Percentiles rank a stretch among this genome's conserved stretches.
Conservation (phyloP, 2,888 invertebrate genomes). For the Cephus pulcher region DNA sequence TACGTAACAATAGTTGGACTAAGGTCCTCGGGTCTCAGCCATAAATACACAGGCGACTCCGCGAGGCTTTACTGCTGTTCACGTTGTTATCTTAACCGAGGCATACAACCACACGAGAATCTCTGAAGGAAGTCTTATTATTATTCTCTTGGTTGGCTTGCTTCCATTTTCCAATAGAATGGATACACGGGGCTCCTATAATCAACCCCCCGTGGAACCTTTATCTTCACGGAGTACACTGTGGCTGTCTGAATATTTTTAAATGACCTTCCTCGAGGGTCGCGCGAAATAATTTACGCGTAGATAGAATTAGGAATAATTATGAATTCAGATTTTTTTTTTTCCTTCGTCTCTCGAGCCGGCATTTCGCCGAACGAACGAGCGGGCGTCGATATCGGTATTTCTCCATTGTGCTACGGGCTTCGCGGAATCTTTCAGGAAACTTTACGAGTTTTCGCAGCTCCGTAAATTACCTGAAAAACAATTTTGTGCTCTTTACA, state of each 20-base stretch:
- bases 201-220: not conserved
- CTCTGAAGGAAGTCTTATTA: not conserved
- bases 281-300: not conserved
- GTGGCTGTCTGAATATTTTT: not conserved
- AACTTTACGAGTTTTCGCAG: not conserved
- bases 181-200: not conserved
- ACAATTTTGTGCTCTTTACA: not conserved
- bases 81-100: conserved; percentile 19
- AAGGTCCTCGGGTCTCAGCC: not conserved
- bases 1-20: not conserved
- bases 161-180: not conserved
- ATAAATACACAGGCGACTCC: conserved; percentile 17
- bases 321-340: not conserved
- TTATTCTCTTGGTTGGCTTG: not conserved
- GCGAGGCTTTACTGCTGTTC: conserved; percentile 18
- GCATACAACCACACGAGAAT: conserved; percentile 5
- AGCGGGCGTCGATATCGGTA: not conserved
- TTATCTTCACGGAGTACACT: not conserved
- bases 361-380: not conserved
- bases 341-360: not conserved
- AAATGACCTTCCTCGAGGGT: not conserved
- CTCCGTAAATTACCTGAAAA: not conserved
- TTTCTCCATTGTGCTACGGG: not conserved
- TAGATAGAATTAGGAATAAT: not conserved
- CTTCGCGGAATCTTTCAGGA: not conserved